Conservation (phyloP, 2,888 invertebrate species). For the Scelioninae gen. 1 region DNA sequence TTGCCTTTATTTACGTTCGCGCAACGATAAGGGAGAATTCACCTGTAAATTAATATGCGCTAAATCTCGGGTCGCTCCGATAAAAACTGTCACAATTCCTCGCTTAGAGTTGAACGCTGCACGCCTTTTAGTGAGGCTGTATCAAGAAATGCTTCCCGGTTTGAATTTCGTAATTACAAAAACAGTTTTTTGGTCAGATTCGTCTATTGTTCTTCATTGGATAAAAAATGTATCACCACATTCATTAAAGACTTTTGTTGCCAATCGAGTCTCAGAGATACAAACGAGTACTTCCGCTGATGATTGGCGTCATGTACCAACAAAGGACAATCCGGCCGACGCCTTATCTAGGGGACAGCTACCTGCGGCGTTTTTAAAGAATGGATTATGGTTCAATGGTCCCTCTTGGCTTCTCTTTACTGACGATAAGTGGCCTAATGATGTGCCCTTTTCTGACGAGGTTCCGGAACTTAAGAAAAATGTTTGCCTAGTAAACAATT, state of each 20-base stretch:
- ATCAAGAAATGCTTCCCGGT: background rate
- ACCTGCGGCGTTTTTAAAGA: constrained; percentile 20
- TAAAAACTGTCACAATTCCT: background rate
- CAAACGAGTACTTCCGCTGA: background rate
- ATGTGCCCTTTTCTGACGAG: background rate
- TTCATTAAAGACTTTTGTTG: background rate
- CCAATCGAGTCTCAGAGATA: background rate
- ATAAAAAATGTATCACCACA: background rate
- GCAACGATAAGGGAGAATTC: background rate
- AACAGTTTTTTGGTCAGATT: background rate
- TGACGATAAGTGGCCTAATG: background rate
- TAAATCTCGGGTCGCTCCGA: background rate
- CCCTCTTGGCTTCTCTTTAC: background rate
- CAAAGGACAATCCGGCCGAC: constrained; percentile 70
- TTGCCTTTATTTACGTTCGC: constrained; percentile 6
- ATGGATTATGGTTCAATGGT: background rate
- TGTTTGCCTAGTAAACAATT: background rate
- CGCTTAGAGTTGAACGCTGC: background rate
- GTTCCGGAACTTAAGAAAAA: background rate
- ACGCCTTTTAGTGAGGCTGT: background rate
- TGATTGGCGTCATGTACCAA: background rate
- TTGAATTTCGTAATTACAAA: background rate
- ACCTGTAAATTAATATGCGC: background rate
- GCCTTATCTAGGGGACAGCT: constrained; percentile 62
- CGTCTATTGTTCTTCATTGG: background rate